Conservation (phyloP, 2,113 vertebrate genomes). For the Kryptolebias marmoratus region DNA sequence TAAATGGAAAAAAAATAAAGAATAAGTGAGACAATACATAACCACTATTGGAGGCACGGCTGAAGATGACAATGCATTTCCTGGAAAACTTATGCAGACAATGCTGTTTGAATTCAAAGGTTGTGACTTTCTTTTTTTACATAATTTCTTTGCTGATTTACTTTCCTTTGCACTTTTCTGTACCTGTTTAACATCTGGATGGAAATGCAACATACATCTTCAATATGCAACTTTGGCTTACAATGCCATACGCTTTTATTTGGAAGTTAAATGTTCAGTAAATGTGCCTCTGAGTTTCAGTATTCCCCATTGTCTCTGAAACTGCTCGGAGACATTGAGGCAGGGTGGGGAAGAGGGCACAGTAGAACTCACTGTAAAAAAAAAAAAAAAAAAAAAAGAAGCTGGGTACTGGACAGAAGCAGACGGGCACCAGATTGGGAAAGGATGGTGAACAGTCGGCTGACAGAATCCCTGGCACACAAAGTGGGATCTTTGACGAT, state of each 20-base stretch:
- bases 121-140: background rate
- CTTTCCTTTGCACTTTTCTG: background rate
- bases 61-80: background rate
- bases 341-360: conserved; percentile 41
- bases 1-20: background rate
- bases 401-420: conserved; percentile 60
- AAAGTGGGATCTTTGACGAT: conserved; percentile 43
- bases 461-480: conserved; percentile 67
- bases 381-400: conserved; percentile 15
- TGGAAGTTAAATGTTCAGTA: conserved; percentile 52
- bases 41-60: no score
- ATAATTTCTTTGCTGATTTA: background rate
- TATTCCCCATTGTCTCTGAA: conserved; percentile 9
- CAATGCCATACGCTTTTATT: conserved; percentile 37
- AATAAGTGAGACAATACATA: background rate
- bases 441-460: conserved; percentile 70
- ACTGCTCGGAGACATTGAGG: conserved; percentile 41
- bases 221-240: background rate
- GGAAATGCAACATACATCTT: background rate
- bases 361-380: conserved; percentile 26
- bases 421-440: conserved; percentile 79
- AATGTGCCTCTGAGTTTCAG: conserved; percentile 30
- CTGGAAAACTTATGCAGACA: background rate
- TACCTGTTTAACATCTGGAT: background rate
- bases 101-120: background rate